Evolutionary conservation across 2,113 vertebrate species (phyloP).

Genomic region (Leptobrachium ailaonicum): DNA sequence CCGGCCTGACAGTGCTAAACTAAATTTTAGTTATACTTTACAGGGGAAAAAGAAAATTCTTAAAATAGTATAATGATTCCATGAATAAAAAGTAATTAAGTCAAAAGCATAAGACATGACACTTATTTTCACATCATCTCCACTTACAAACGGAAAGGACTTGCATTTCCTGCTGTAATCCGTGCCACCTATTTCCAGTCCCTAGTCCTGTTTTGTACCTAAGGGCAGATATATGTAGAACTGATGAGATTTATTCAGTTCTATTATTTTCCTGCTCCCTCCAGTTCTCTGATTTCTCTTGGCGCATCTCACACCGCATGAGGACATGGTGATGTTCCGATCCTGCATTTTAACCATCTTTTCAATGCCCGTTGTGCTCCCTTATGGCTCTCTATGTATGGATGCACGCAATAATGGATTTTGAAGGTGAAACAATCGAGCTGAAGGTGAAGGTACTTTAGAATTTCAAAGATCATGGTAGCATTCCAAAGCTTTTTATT

Average conservation of each 20-base stretch:
- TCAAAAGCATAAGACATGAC: too few species aligned
- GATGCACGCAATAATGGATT: constrained; percentile 29
- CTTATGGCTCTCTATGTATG: neutral
- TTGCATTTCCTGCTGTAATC: too few species aligned
- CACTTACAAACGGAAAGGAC: too few species aligned
- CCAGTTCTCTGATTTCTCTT: neutral
- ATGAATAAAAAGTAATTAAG: too few species aligned
- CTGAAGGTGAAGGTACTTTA: constrained; percentile 40
- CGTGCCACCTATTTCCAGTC: too few species aligned
- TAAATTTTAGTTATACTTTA: too few species aligned
- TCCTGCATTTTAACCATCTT: constrained; percentile 17
- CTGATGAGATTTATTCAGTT: neutral
- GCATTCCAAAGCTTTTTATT: constrained; percentile 12
- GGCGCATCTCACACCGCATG: neutral
- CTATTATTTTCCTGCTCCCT: neutral
- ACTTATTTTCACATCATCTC: too few species aligned
- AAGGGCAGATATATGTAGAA: neutral
- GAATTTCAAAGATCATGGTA: constrained; percentile 27
- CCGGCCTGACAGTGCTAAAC: too few species aligned
- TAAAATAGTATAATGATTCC: too few species aligned
- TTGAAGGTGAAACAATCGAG: constrained; percentile 29
- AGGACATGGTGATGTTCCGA: neutral
- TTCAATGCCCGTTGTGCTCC: neutral
- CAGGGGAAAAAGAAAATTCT: too few species aligned
- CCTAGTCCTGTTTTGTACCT: neutral